These are phyloP conservation scores for Coptodon rendalli DNA, from an alignment of 2,113 vertebrate genomes.

Conservation along the genomic window DNA sequence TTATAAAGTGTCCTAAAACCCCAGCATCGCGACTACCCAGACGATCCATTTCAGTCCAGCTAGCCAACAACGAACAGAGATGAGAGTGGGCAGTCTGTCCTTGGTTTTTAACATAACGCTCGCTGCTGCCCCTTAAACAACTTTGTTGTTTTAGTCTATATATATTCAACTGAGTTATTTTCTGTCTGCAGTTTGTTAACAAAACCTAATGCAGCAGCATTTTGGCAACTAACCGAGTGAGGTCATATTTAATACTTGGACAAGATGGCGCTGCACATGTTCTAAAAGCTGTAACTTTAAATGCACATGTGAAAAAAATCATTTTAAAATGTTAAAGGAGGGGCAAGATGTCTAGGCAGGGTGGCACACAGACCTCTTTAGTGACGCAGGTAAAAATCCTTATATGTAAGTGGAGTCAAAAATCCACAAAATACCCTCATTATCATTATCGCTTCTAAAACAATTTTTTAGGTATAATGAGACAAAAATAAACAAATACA, in stretches of 20 bases:
- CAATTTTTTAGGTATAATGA: not conserved
- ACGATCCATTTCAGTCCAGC: not conserved
- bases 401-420: not conserved
- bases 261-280: not conserved
- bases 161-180: not conserved
- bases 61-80: not conserved
- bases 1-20: not conserved
- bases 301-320: not conserved
- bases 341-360: not conserved
- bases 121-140: not conserved
- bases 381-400: accelerated
- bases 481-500: not conserved
- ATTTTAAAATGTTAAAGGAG: not conserved
- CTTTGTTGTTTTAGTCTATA: not conserved
- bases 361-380: not conserved
- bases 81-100: not conserved
- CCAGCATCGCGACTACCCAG: accelerated
- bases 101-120: not conserved
- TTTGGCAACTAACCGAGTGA: not conserved
- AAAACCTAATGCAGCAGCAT: not conserved
- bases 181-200: not conserved
- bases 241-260: not conserved
- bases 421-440: not conserved
- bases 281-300: not conserved
- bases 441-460: not conserved